phyloP scores from a whole-genome alignment of 2,888 invertebrate species.

The Seira musarum region DNA sequence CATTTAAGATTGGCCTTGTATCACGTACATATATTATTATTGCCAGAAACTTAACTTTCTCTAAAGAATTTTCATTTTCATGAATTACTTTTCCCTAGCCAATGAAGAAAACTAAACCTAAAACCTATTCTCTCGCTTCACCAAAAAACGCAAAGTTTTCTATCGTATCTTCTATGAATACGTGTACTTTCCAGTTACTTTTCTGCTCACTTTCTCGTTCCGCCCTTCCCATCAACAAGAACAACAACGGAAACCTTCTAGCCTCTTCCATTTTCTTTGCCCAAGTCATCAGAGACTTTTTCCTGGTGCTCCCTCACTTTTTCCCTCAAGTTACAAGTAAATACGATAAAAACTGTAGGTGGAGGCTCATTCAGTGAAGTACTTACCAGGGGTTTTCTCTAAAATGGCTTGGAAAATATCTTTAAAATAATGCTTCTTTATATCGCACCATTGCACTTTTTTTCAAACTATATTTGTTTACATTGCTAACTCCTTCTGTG shows the following conservation, averaged over 20 bases:
- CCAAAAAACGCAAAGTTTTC: constrained; percentile 43
- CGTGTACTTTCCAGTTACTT: background rate
- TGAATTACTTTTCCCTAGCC: constrained; percentile 42
- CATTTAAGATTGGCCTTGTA: background rate
- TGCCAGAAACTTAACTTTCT: constrained; percentile 26
- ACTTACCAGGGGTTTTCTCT: constrained; percentile 5
- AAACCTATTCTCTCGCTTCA: constrained; percentile 22
- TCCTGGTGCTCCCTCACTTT: constrained; percentile 20
- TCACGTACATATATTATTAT: constrained; percentile 20
- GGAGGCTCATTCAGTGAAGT: background rate
- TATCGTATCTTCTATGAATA: background rate
- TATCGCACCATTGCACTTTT: constrained; percentile 9
- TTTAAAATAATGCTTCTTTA: constrained; percentile 39
- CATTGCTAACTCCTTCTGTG: constrained; percentile 32
- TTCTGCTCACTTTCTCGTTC: constrained; percentile 35
- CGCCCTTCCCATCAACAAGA: constrained; percentile 52
- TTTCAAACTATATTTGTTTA: constrained; percentile 38
- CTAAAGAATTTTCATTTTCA: constrained; percentile 57
- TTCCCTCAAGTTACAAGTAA: background rate
- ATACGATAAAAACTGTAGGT: background rate
- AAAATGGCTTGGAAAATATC: constrained; percentile 35
- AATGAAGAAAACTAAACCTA: constrained; percentile 43
- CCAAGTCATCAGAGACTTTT: constrained; percentile 36
- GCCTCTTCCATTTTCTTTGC: constrained; percentile 23
- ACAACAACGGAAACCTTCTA: constrained; percentile 14